A percentile compares a stretch with the other conserved stretches of the same genome.
These are phyloP conservation scores for Allobates femoralis DNA, from an alignment of 2,797 vertebrate genomes.

Conservation along the genomic window DNA sequence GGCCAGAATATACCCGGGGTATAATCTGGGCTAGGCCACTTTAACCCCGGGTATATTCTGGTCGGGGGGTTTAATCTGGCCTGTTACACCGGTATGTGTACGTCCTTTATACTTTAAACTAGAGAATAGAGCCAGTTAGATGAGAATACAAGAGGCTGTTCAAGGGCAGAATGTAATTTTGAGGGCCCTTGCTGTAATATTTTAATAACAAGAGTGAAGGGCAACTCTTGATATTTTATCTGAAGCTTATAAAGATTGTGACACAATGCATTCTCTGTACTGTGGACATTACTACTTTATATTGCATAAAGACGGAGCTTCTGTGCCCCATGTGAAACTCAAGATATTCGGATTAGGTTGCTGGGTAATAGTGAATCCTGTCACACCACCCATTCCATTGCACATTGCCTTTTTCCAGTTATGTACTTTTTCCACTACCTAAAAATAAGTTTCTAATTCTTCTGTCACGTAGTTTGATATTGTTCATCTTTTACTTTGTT, in stretches of 20 bases:
- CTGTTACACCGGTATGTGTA: too few species aligned
- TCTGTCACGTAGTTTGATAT: too few species aligned
- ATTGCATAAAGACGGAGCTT: neutral
- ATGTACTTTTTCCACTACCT: too few species aligned
- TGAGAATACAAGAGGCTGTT: slow-evolving; percentile 38
- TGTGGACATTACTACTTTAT: slow-evolving; percentile 8
- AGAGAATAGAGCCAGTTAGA: slow-evolving; percentile 4
- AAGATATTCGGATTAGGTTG: neutral
- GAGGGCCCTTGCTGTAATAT: slow-evolving; percentile 51
- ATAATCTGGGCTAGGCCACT: too few species aligned
- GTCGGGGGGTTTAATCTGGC: too few species aligned
- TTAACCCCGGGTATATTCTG: too few species aligned
- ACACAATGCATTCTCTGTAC: slow-evolving; percentile 42
- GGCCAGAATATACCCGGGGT: too few species aligned
- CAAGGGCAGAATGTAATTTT: slow-evolving; percentile 14
- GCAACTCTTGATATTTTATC: neutral
- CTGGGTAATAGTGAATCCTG: neutral
- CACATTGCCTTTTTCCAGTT: too few species aligned
- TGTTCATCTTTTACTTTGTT: too few species aligned
- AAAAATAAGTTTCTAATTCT: too few species aligned
- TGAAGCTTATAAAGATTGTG: slow-evolving; percentile 12
- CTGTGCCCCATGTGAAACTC: neutral
- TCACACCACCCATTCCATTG: neutral
- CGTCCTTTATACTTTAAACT: slow-evolving; percentile 27
- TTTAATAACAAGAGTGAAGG: slow-evolving; percentile 35